Conservation (phyloP, 2,797 vertebrate genomes). For the Coregonus ussuriensis region DNA sequence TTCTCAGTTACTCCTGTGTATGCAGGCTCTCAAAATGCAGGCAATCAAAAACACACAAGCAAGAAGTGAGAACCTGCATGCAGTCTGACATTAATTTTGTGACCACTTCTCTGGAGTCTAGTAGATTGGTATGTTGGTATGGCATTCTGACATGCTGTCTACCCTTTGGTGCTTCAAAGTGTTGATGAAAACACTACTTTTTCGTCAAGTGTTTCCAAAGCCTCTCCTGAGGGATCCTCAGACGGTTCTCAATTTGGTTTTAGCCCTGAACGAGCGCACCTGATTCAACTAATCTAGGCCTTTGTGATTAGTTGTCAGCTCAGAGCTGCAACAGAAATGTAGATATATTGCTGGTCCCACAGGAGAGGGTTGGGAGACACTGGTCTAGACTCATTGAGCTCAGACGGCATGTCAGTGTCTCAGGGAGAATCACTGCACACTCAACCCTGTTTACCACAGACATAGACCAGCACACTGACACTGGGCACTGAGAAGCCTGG, state of each 20-base stretch:
- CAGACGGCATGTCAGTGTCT: slow-evolving; percentile 71
- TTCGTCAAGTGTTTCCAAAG: not conserved
- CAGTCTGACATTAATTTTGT: not conserved
- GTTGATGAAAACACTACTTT: not conserved
- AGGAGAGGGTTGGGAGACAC: not conserved
- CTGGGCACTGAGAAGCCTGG: slow-evolving; percentile 84
- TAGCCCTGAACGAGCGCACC: not conserved
- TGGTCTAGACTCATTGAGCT: slow-evolving; percentile 28
- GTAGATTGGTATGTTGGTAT: slow-evolving; percentile 42
- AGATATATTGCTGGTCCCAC: not conserved
- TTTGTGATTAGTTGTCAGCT: not conserved
- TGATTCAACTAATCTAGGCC: not conserved
- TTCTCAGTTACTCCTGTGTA: slow-evolving; percentile 1
- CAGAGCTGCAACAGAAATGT: not conserved
- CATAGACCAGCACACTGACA: slow-evolving; percentile 93
- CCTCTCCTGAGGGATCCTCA: not conserved
- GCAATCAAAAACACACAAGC: not conserved
- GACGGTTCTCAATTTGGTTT: not conserved
- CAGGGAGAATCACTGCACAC: slow-evolving; percentile 72
- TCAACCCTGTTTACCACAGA: slow-evolving; percentile 93
- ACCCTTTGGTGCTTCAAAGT: slow-evolving; percentile 20
- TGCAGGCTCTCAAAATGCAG: not conserved
- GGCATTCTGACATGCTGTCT: slow-evolving; percentile 57
- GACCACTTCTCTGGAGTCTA: slow-evolving; percentile 21
- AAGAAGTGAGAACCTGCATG: no score